Evolutionary conservation across 2,797 vertebrate genomes (phyloP), one percentile per base, ranked within the genome.

Genomic region (Spinibarbus caldwelli): DNA sequence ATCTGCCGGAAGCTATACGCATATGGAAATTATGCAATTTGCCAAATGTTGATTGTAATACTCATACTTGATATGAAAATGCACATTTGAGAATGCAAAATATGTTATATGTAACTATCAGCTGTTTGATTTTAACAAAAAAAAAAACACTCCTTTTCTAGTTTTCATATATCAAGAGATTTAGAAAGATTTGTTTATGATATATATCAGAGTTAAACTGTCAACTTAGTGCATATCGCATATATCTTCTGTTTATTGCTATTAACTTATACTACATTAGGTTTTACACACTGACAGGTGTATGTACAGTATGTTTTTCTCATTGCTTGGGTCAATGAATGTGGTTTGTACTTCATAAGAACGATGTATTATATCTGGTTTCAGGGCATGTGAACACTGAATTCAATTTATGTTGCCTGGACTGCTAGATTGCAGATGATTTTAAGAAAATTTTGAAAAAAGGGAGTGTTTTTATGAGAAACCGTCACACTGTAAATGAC

Each of bases 301-400:
- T 91, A 86, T 93, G 95, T 94, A 94, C 94, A 93, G 90, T 88
- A n/a, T n/a, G 88, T 76, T 89, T 88, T 92, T 83, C 76, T 91
- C 89, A 86, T 66, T 82, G 54, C 89, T 90, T 93, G 85, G 64
- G 87, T 86, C 86, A 83, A 90, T 86, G 88, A 71, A 77, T 90
- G 86, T 73, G 89, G 86, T 90, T 93, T 87, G 83, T 86, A 36
- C 66, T 88, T 85, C 84, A 82, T 80, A 86, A 87, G 88, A 70
- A 88, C 36, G n/a, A 86, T 57, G 84, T 92, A 72, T 86, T 88
- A 57, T 83, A 85, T 57, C 83, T 89, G 79, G 81, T 83, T 75
- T 83, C 47, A 79, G 84, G 85, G 80, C 87, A 85, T 85, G 87
- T 81, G 84, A 71, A 36, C 36, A 21, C 45, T 80, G 85, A 90